These are phyloP conservation scores for Geopemphigus sp. DNA, from an alignment of 1,140 invertebrate genomes.

Conservation along the genomic window DNA sequence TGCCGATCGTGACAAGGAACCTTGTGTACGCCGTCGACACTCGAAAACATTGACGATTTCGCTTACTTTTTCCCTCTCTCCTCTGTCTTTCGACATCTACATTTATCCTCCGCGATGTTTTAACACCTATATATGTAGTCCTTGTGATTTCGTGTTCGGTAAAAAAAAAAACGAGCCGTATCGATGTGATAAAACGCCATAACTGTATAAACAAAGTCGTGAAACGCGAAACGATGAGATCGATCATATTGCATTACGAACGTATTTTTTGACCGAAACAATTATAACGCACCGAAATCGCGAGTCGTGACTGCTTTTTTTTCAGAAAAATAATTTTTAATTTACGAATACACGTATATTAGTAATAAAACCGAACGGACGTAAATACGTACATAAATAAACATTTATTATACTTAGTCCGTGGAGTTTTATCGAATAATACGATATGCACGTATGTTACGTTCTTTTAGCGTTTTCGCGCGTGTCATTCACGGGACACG, in stretches of 20 bases:
- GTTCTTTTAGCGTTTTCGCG: too few relatives aligned
- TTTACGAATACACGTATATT: background rate
- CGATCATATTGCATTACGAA: background rate
- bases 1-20: too few relatives aligned
- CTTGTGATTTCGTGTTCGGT: background rate
- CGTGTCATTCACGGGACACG: too few relatives aligned
- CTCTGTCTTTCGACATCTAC: too few relatives aligned
- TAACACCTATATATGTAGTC: background rate
- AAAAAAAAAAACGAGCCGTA: background rate
- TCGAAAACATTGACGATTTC: too few relatives aligned
- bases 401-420: too few relatives aligned
- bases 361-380: background rate
- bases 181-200: background rate
- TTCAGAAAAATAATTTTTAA: too few relatives aligned
- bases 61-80: too few relatives aligned
- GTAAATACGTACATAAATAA: background rate
- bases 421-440: too few relatives aligned
- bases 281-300: background rate
- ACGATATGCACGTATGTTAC: too few relatives aligned
- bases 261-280: background rate
- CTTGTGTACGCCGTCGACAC: too few relatives aligned
- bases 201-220: background rate
- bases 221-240: background rate
- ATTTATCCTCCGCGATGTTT: too few relatives aligned
- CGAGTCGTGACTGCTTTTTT: slow-evolving; percentile 8